These are phyloP conservation scores for Agrochola circellaris DNA, from an alignment of 2,888 invertebrate species.

Conservation along the genomic window DNA sequence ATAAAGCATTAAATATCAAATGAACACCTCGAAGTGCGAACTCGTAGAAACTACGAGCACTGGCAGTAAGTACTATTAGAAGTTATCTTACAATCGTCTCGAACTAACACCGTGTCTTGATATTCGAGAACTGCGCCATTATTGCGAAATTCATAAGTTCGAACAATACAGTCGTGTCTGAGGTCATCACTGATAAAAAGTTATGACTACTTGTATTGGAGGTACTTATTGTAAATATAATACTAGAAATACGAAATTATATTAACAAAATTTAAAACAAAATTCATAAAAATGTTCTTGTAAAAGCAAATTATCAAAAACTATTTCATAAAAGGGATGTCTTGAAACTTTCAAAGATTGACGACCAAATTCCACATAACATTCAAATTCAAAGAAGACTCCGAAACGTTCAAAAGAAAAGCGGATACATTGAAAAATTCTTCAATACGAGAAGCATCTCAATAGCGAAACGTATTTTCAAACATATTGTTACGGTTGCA, in stretches of 20 bases:
- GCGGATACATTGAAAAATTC: conserved; percentile 16
- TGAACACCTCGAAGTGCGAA: conserved; percentile 63
- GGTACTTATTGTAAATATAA: not conserved
- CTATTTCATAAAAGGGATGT: not conserved
- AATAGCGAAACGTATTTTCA: conserved; percentile 11
- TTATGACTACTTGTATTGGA: conserved; percentile 8
- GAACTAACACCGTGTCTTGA: conserved; percentile 52
- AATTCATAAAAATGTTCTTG: not conserved
- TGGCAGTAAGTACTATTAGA: conserved; percentile 44
- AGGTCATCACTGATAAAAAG: conserved; percentile 20
- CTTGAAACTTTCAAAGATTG: not conserved
- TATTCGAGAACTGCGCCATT: conserved; percentile 41
- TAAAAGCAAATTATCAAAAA: not conserved
- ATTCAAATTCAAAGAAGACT: conserved; percentile 4
- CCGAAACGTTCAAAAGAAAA: not conserved
- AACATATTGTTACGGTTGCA: conserved; percentile 40
- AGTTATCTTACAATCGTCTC: conserved; percentile 63
- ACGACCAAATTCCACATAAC: not conserved
- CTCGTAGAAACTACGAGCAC: conserved; percentile 62
- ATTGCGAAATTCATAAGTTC: conserved; percentile 52
- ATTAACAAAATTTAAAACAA: not conserved
- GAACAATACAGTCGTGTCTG: conserved; percentile 35
- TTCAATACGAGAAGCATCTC: conserved; percentile 2
- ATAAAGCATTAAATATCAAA: conserved; percentile 57
- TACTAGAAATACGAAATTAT: not conserved